Evolutionary conservation across 37 sponge, comb jelly and placozoan species (phyloP), one percentile per base, ranked within the genome.

Genomic region (Haliclona indistincta): DNA sequence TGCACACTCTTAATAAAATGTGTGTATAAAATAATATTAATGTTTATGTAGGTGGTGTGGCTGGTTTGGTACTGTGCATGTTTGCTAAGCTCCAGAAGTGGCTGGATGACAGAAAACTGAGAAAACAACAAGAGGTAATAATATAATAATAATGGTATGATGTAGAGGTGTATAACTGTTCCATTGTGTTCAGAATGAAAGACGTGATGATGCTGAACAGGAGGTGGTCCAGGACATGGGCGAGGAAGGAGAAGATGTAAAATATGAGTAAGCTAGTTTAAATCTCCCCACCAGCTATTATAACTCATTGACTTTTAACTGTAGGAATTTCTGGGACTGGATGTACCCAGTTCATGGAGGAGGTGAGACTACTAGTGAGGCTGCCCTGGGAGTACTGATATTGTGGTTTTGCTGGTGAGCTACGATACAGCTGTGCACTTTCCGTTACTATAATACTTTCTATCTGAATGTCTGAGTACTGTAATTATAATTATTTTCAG

Each of bases 351-450:
- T 33, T 34, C 55, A 55, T 29, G 73, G 67, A 13, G 82, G 69
- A 0, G 76, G 68, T 28, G 76, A 73, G 45, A 73, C 60, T 70
- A 75, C 83, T 25, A 83, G 83, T 49, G 51, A 77, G 8, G 80
- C 89, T 43, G 89, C 89, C 22, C 64, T 81, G 3, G 89, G 89
- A 7, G 89, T 88, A 28, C 58, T 88, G 37, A 88, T 88, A 22
- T 79, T 88, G 47, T 88, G 89, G 89, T 81, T 80, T 52, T 70
- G 78, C 6, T 88, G 83, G 83, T 83, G 4, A 73, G 38, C n/a
- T 23, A 15, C 8, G 23, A 42, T 15, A 28, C 11, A 11, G n/a
- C n/a, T n/a, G n/a, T n/a, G n/a, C n/a, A n/a, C n/a, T n/a, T n/a
- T n/a, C n/a, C n/a, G 22, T 39, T n/a, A n/a, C n/a, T n/a, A n/a